phyloP scores from a whole-genome alignment of 2,888 invertebrate genomes.

The Tachina fera region DNA sequence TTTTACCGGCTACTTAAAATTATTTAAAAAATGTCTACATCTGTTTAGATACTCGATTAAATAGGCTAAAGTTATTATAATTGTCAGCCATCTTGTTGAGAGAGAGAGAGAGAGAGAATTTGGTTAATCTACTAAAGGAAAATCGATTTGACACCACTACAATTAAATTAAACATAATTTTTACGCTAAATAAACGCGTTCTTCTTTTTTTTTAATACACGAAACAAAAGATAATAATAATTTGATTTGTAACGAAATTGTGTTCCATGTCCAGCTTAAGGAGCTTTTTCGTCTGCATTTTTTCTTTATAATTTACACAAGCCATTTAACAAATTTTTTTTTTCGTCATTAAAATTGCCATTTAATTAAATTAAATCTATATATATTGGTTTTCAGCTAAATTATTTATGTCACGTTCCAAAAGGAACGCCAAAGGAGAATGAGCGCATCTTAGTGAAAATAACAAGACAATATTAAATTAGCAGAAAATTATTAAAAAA shows the following conservation, averaged over 20 bases:
- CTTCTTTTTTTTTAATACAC: neutral
- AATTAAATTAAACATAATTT: neutral
- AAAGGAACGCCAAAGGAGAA: too few species aligned
- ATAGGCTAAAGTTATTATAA: too few species aligned
- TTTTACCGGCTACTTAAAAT: too few species aligned
- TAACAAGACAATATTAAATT: too few species aligned
- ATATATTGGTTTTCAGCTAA: neutral
- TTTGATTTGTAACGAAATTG: neutral
- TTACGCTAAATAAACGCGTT: neutral
- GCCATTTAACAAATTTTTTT: too few species aligned
- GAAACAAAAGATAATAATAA: neutral
- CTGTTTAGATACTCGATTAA: too few species aligned
- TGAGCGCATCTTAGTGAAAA: too few species aligned
- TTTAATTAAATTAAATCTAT: neutral
- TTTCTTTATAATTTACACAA: neutral
- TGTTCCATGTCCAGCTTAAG: neutral
- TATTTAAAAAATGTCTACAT: too few species aligned
- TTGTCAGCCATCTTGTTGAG: too few species aligned
- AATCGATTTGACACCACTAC: neutral
- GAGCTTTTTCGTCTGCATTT: neutral
- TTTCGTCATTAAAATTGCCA: neutral
- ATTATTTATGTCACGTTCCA: too few species aligned
- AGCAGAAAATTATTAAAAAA: too few species aligned
- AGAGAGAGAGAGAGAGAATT: too few species aligned
- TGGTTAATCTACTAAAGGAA: neutral